A percentile compares a stretch with the other conserved stretches of the same genome.
Conservation (phyloP, 2,888 invertebrate genomes). For the Drosophila lacicola region DNA sequence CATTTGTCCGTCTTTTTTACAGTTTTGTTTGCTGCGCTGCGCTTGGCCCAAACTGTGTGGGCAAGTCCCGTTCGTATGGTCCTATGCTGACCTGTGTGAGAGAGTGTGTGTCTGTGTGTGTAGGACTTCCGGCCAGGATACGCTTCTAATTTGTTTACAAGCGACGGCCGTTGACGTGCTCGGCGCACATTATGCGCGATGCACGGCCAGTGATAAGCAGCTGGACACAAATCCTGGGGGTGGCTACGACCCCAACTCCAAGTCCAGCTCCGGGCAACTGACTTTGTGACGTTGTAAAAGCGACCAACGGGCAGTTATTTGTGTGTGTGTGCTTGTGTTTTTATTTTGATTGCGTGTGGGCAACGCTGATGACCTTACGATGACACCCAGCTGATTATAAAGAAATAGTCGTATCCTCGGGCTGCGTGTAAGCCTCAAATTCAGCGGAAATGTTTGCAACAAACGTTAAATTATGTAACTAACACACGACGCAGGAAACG, state of each 20-base stretch:
- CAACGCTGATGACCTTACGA: slow-evolving; percentile 82
- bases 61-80: neutral
- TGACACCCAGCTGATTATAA: slow-evolving; percentile 81
- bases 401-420: slow-evolving; percentile 57
- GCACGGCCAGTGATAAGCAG: slow-evolving; percentile 69
- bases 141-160: slow-evolving; percentile 78
- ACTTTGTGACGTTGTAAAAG: slow-evolving; percentile 47
- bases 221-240: slow-evolving; percentile 49
- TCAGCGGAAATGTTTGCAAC: slow-evolving; percentile 77
- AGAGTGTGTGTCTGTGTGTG: slow-evolving; percentile 34
- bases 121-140: slow-evolving; percentile 75
- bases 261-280: slow-evolving; percentile 17
- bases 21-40: slow-evolving; percentile 61
- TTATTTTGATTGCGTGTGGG: slow-evolving; percentile 51
- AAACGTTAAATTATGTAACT: slow-evolving; percentile 77
- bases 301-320: slow-evolving; percentile 9
- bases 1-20: slow-evolving; percentile 39
- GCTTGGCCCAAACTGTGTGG: slow-evolving; percentile 32
- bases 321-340: too few relatives aligned
- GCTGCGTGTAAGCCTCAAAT: slow-evolving; percentile 68
- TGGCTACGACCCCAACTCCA: slow-evolving; percentile 8
- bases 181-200: slow-evolving; percentile 73
- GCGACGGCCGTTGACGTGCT: slow-evolving; percentile 66
- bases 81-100: slow-evolving; percentile 15
- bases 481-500: slow-evolving; percentile 39